These are phyloP conservation scores for Drosophila sproati DNA, from an alignment of 1,140 invertebrate genomes.

Conservation along the genomic window DNA sequence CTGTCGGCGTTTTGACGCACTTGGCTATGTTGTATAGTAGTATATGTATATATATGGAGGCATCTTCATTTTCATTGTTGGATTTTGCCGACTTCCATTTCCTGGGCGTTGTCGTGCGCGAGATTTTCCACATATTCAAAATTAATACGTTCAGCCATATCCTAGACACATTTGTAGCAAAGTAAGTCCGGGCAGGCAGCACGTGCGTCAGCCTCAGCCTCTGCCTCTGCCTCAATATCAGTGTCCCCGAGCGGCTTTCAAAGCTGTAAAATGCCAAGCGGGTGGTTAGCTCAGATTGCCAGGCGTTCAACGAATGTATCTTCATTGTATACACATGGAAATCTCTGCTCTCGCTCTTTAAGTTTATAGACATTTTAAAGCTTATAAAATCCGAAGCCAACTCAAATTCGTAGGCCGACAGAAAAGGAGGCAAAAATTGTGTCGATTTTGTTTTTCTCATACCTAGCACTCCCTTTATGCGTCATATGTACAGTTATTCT, in stretches of 20 bases:
- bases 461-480: conserved; percentile 15
- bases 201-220: conserved; percentile 43
- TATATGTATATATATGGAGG: conserved; percentile 20
- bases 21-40: conserved; percentile 65
- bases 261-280: conserved; percentile 62
- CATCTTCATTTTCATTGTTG: conserved; percentile 77
- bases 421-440: conserved; percentile 6
- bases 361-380: conserved; percentile 38
- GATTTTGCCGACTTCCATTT: conserved; percentile 61
- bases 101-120: conserved; percentile 62
- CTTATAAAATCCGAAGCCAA: conserved; percentile 35
- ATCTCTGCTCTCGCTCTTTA: conserved; percentile 27
- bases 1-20: conserved; percentile 55
- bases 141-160: conserved; percentile 79
- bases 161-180: conserved; percentile 75
- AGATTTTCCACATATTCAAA: conserved; percentile 82
- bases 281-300: conserved; percentile 38
- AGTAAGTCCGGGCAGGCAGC: conserved; percentile 37
- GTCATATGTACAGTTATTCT: neutral
- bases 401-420: conserved; percentile 14
- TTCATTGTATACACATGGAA: conserved; percentile 32
- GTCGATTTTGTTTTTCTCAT: conserved; percentile 1
- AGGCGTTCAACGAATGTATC: conserved; percentile 25
- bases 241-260: conserved; percentile 56
- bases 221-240: no score